Base-by-base conservation (phyloP, 2,888 invertebrate species). In the Adela reaumurella region DNA sequence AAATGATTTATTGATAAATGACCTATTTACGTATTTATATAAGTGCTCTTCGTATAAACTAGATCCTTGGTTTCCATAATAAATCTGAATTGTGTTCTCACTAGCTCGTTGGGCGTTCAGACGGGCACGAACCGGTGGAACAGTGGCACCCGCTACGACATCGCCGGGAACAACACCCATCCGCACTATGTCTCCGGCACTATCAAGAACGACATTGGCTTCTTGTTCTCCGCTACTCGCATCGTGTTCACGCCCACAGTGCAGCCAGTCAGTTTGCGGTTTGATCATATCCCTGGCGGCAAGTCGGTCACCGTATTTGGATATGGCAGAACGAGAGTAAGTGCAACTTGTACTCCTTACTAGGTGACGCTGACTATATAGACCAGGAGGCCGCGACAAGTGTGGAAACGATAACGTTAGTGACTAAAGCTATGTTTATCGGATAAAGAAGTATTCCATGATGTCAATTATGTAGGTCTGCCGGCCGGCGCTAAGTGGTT, bases 21-120 rank as follows among this genome's bases (percentile, higher is more conserved):
- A 43, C n/a, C 43, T 28, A n/a, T 45, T 20, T 20, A 20, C 14
- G 17, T 42, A 46, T 19, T 44, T 43, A 20, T 4, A 20, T 44
- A 1, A n/a, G 41, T 16, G 24, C n/a, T 19, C 43, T 18, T 19
- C n/a, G n/a, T n/a, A n/a, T n/a, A n/a, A n/a, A n/a, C n/a, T n/a
- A n/a, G n/a, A n/a, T 42, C 17, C 43, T 20, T 43, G 11, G 19
- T 19, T 14, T 43, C 16, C 19, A 46, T 47, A 42, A 1, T 17
- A 18, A 18, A 10, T 48, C 56, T 60, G 52, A 47, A 47, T 50
- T 2, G 17, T 53, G 49, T 70, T 48, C 53, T 62, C 51, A 65
- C 65, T 35, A 43, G 43, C 19, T 43, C 43, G 3, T 3, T 17
- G 6, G 17, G 43, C 43, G n/a, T 17, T 4, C 17, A 17, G 6